Percentiles rank a stretch among this genome's conserved stretches.
Evolutionary conservation across 2,888 invertebrate species (phyloP).

Genomic region (Cantharis lateralis): DNA sequence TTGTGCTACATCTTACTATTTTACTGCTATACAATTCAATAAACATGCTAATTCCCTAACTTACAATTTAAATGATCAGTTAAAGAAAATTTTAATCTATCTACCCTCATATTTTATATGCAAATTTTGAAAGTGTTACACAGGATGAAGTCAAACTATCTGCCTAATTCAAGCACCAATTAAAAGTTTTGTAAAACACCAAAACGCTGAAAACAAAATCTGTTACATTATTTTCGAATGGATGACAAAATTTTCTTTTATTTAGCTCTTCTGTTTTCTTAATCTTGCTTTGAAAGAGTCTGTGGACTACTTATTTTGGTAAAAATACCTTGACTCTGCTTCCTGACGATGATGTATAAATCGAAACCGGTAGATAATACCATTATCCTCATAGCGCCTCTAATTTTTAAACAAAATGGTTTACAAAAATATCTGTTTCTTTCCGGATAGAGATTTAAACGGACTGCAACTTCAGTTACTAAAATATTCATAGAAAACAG

Average conservation of each 20-base stretch:
- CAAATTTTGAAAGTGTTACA: background rate
- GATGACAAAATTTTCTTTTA: background rate
- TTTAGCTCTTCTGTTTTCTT: no score
- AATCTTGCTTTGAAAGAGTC: no score
- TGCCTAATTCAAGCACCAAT: background rate
- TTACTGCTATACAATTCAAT: constrained; percentile 5
- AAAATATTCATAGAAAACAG: no score
- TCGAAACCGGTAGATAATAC: no score
- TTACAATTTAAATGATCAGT: background rate
- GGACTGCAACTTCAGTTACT: no score
- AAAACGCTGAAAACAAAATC: background rate
- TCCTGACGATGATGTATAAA: no score
- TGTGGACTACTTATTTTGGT: no score
- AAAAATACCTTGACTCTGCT: no score
- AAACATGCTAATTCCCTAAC: background rate
- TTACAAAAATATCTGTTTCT: no score
- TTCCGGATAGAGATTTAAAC: no score
- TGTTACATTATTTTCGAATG: background rate
- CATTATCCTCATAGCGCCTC: no score
- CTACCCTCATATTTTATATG: background rate
- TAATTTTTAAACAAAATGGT: no score
- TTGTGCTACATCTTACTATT: constrained; percentile 15
- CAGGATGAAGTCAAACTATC: background rate
- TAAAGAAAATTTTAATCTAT: background rate
- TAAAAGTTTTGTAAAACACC: background rate